These are phyloP conservation scores for Adoxophyes honmai DNA, from an alignment of 1,140 invertebrate genomes.

Conservation along the genomic window DNA sequence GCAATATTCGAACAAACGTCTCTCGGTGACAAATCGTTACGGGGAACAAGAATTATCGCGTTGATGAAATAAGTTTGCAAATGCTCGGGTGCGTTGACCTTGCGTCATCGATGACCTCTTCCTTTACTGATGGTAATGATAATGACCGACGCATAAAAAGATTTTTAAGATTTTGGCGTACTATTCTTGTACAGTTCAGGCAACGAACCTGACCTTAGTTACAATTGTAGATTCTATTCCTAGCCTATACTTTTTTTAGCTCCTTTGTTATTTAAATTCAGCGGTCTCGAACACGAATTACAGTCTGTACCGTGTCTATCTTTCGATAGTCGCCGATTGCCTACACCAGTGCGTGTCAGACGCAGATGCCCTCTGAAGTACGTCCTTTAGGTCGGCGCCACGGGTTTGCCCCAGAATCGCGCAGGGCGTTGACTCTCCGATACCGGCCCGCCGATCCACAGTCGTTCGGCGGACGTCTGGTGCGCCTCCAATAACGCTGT, in stretches of 20 bases:
- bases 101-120: conserved; percentile 1
- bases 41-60: not conserved
- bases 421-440: conserved; percentile 3
- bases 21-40: conserved; percentile 9
- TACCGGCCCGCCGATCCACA: conserved; percentile 5
- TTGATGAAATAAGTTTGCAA: conserved; percentile 2
- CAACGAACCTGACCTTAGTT: not conserved
- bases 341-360: not conserved
- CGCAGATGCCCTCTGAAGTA: not conserved
- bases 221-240: no score
- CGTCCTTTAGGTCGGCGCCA: conserved; percentile 12
- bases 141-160: no score
- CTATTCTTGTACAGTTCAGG: not conserved
- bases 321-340: no score
- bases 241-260: no score
- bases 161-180: no score
- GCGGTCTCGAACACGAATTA: not conserved
- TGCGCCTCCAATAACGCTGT: not conserved
- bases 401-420: conserved; percentile 14
- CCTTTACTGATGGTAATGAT: not conserved
- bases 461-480: conserved; percentile 8
- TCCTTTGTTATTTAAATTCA: conserved; percentile 2
- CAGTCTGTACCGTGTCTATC: not conserved
- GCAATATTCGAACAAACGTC: not conserved
- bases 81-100: not conserved